Percentiles rank a stretch among this genome's conserved stretches.
These are phyloP conservation scores for Amphipyra tragopoginis DNA, from an alignment of 2,888 invertebrate genomes.

Conservation along the genomic window DNA sequence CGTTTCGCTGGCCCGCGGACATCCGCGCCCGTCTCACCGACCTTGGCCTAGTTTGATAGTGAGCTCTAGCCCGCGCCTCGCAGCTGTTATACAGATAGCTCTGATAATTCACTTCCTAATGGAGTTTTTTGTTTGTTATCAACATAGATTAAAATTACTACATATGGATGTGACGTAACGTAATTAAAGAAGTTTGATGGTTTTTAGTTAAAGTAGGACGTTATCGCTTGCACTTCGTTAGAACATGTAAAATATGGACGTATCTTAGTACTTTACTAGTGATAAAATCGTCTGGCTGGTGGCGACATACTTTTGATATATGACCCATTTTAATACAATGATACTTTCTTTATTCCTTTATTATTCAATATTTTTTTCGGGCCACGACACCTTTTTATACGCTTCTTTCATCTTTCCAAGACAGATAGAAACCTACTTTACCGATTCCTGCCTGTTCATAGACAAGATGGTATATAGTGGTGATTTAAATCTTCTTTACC, in stretches of 20 bases:
- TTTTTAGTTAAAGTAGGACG: constrained; percentile 1
- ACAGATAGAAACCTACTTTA: no score
- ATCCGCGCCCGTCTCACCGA: constrained; percentile 63
- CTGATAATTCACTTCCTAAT: constrained; percentile 79
- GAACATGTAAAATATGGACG: background rate
- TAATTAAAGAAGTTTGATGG: constrained; percentile 9
- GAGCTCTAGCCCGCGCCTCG: constrained; percentile 65
- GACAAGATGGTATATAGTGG: no score
- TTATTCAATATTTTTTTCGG: no score
- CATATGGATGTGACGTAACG: constrained; percentile 26
- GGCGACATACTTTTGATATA: constrained; percentile 1
- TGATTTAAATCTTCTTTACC: no score
- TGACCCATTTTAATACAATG: background rate
- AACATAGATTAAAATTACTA: constrained; percentile 34
- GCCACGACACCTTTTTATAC: no score
- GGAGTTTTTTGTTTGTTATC: constrained; percentile 56
- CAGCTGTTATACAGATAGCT: constrained; percentile 70
- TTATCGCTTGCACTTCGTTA: constrained; percentile 2
- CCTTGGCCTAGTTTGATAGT: constrained; percentile 86
- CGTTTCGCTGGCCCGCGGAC: constrained; percentile 66
- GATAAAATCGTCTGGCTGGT: constrained; percentile 10
- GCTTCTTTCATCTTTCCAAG: no score
- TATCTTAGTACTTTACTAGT: background rate
- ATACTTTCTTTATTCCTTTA: no score
- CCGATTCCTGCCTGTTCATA: no score